These are phyloP conservation scores for Echiichthys vipera DNA, from an alignment of 2,797 vertebrate genomes.

Conservation along the genomic window DNA sequence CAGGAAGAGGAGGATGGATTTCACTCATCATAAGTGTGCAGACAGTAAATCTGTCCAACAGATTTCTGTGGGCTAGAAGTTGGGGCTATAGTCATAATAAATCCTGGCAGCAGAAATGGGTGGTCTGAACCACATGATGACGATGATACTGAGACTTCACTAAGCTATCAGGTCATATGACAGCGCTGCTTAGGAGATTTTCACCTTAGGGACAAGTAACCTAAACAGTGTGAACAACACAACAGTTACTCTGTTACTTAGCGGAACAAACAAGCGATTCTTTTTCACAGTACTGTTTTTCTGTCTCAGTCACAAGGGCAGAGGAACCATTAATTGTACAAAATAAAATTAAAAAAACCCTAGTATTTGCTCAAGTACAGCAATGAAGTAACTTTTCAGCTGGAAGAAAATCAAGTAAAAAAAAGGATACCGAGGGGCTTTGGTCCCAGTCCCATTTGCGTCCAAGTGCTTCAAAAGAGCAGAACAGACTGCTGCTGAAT, in stretches of 20 bases:
- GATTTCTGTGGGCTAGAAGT: constrained; percentile 58
- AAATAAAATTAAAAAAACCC: background rate
- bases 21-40: constrained; percentile 48
- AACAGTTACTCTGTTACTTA: constrained; percentile 23
- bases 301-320: constrained; percentile 35
- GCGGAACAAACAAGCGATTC: background rate
- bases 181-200: constrained; percentile 6
- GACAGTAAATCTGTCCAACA: constrained; percentile 59
- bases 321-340: constrained; percentile 32
- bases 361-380: constrained; percentile 10
- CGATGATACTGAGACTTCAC: constrained; percentile 27
- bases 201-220: constrained; percentile 24
- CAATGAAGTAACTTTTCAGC: constrained; percentile 44
- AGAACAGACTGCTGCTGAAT: constrained; percentile 58
- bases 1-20: constrained; percentile 61
- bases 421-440: constrained; percentile 35
- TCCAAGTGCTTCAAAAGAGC: constrained; percentile 63
- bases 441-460: constrained; percentile 60
- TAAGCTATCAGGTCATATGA: constrained; percentile 49
- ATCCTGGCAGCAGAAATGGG: constrained; percentile 45
- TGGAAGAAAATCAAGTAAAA: constrained; percentile 59
- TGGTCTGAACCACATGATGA: constrained; percentile 54
- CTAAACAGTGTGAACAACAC: constrained; percentile 23
- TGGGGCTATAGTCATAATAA: constrained; percentile 36
- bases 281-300: constrained; percentile 40